Conservation (phyloP, 2,888 invertebrate genomes). For the Drosophila pseudotalamancana region DNA sequence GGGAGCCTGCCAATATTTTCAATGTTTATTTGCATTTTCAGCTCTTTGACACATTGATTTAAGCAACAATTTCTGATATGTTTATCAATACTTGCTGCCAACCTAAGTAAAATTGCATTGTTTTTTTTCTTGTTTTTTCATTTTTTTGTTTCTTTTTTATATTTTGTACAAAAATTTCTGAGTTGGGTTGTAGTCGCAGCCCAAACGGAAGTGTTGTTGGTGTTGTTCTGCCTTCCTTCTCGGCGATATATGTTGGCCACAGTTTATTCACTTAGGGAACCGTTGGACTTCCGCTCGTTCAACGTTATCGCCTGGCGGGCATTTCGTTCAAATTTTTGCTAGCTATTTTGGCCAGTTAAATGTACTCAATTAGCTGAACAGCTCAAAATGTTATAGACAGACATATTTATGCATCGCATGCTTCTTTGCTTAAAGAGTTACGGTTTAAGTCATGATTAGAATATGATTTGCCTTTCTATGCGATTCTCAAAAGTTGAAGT, state of each 20-base stretch:
- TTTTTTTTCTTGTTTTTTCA: conserved; percentile 33
- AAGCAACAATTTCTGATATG: conserved; percentile 65
- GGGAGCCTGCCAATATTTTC: conserved; percentile 65
- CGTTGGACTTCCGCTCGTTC: conserved; percentile 65
- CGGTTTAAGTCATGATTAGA: no score
- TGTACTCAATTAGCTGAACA: conserved; percentile 52
- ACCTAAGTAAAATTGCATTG: conserved; percentile 53
- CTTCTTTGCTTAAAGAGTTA: no score
- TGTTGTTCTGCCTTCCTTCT: conserved; percentile 21
- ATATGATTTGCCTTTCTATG: no score
- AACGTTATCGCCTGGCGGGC: conserved; percentile 26
- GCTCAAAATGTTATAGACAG: background rate
- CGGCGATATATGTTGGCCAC: conserved; percentile 48
- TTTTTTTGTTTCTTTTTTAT: background rate
- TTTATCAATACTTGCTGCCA: conserved; percentile 63
- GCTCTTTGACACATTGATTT: conserved; percentile 68
- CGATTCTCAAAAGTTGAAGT: no score
- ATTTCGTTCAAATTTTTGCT: conserved; percentile 24
- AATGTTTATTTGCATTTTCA: conserved; percentile 52
- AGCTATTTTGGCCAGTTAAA: conserved; percentile 41
- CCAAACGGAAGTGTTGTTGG: conserved; percentile 58
- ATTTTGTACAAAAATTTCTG: conserved; percentile 16
- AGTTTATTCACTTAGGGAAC: conserved; percentile 73
- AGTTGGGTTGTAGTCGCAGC: conserved; percentile 32
- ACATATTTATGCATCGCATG: no score